Evolutionary conservation across 2,888 invertebrate species (phyloP).

Genomic region (Agriopis aurantiaria): DNA sequence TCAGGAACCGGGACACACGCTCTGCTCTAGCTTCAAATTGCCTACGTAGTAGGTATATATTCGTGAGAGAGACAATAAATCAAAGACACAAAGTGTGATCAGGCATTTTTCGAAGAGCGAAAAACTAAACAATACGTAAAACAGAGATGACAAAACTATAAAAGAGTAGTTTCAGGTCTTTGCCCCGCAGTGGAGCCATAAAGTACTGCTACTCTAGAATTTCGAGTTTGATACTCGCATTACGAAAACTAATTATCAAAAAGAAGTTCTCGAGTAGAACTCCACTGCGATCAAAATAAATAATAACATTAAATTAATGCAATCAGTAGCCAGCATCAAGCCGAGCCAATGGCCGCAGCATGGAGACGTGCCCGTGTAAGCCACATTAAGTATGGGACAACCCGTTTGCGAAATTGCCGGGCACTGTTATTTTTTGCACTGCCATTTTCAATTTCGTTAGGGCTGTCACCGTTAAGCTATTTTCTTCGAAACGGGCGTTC

Average conservation of each 20-base stretch:
- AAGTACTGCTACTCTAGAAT: slow-evolving; percentile 11
- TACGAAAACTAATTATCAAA: slow-evolving; percentile 28
- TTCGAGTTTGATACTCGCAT: not conserved
- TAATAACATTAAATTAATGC: slow-evolving; percentile 58
- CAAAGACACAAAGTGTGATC: not conserved
- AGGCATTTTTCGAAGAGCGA: not conserved
- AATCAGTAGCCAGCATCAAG: slow-evolving; percentile 57
- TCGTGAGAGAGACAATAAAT: not conserved
- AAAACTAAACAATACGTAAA: not conserved
- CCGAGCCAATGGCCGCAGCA: slow-evolving; percentile 64
- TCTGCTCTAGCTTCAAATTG: not conserved
- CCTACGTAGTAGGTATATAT: not conserved
- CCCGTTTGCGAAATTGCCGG: slow-evolving; percentile 66
- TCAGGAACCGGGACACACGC: not conserved
- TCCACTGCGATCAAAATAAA: slow-evolving; percentile 43
- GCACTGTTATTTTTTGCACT: slow-evolving; percentile 48
- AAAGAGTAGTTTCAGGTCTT: slow-evolving; percentile 3
- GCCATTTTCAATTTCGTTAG: slow-evolving; percentile 25
- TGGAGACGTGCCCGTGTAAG: slow-evolving; percentile 29
- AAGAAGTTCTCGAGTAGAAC: slow-evolving; percentile 25
- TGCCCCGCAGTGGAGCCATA: slow-evolving; percentile 2
- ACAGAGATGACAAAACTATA: not conserved
- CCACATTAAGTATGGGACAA: slow-evolving; percentile 52
- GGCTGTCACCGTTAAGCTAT: not conserved
- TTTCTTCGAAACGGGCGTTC: not conserved